Percentiles rank a stretch among this genome's conserved stretches.
phyloP scores from a whole-genome alignment of 2,113 vertebrate genomes.

The Aptenodytes forsteri region DNA sequence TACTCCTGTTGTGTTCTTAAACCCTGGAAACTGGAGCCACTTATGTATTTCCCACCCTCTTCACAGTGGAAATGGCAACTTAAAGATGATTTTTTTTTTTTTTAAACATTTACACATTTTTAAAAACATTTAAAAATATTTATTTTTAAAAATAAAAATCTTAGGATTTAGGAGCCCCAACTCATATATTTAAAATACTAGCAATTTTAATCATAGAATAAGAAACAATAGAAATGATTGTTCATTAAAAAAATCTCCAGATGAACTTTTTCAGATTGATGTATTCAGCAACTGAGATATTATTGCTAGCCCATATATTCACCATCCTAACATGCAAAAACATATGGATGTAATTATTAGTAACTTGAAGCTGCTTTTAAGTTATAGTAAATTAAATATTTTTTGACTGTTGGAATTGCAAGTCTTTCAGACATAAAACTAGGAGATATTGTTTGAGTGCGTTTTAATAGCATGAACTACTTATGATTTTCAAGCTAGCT shows the following conservation, averaged over 20 bases:
- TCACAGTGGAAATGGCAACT: neutral
- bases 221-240: neutral
- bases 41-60: neutral
- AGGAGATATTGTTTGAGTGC: neutral
- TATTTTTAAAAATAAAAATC: neutral
- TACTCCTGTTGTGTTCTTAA: neutral
- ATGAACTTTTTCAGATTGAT: neutral
- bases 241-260: neutral
- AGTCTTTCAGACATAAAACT: neutral
- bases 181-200: neutral
- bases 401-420: neutral
- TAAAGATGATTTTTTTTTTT: neutral
- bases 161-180: neutral
- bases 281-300: neutral
- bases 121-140: fast-evolving
- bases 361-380: neutral
- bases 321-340: neutral
- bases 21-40: neutral
- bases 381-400: neutral
- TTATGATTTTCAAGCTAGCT: neutral
- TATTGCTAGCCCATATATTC: neutral
- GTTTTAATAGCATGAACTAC: neutral
- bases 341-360: neutral
- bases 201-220: neutral
- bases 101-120: neutral